A percentile compares a stretch with the other conserved stretches of the same genome.
Conservation (phyloP, 2,113 vertebrate genomes). For the Scartelaos histophorus region DNA sequence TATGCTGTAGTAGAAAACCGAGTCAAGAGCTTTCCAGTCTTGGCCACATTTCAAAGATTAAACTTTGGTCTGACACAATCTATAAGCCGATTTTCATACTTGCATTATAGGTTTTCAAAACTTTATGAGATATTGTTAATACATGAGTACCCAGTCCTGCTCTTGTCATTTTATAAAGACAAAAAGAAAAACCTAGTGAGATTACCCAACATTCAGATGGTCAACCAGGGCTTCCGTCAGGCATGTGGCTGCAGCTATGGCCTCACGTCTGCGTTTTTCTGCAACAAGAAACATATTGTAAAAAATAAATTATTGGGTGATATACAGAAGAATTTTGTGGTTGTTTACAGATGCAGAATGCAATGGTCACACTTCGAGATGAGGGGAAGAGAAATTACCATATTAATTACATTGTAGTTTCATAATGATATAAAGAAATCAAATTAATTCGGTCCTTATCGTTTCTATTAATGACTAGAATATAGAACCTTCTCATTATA, state of each 20-base stretch:
- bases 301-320: neutral
- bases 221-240: constrained; percentile 92
- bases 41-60: constrained; percentile 9
- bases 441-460: no score
- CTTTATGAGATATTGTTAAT: constrained; percentile 14
- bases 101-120: constrained; percentile 29
- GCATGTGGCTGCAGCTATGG: constrained; percentile 87
- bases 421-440: no score
- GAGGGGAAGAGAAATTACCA: no score
- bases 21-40: constrained; percentile 1
- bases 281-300: constrained; percentile 8
- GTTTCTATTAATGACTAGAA: no score
- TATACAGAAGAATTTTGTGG: neutral
- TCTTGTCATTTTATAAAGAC: no score
- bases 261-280: constrained; percentile 88
- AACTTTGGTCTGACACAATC: constrained; percentile 22
- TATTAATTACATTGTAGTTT: no score
- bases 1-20: neutral
- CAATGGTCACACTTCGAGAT: no score
- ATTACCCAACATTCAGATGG: constrained; percentile 92
- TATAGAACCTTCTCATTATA: no score
- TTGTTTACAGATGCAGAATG: no score
- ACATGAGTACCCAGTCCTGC: neutral
- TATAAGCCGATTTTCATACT: constrained; percentile 44
- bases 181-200: no score